A percentile compares a stretch with the other conserved stretches of the same genome.
Conservation (phyloP, 2,888 invertebrate genomes). For the Thelaira solivaga region DNA sequence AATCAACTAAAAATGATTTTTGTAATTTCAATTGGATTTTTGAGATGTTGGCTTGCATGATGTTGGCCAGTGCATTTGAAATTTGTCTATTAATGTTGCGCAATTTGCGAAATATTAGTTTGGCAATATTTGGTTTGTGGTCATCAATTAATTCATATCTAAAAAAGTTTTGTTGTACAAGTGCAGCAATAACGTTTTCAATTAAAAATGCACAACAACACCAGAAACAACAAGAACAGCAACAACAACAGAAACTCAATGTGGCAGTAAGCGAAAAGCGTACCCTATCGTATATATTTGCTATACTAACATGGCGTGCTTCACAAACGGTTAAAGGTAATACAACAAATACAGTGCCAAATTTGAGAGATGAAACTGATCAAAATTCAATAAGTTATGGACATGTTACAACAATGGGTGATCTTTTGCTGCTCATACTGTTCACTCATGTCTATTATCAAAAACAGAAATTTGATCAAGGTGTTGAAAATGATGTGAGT, state of each 20-base stretch:
- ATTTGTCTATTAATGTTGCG: constrained; percentile 29
- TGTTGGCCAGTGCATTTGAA: constrained; percentile 46
- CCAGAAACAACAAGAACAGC: no score
- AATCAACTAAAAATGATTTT: constrained; percentile 5
- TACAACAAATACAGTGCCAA: background rate
- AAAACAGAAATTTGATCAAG: constrained; percentile 8
- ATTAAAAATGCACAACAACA: constrained; percentile 9
- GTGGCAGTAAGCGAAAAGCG: constrained; percentile 17
- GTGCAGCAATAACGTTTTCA: background rate
- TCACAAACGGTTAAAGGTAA: constrained; percentile 10
- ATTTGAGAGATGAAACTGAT: constrained; percentile 5
- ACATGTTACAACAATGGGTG: constrained; percentile 37
- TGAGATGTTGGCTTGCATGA: constrained; percentile 49
- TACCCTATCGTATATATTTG: constrained; percentile 43
- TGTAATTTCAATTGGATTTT: constrained; percentile 39
- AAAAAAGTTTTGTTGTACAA: constrained; percentile 4
- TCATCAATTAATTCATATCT: constrained; percentile 1
- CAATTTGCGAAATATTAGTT: constrained; percentile 30
- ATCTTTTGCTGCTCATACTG: constrained; percentile 33
- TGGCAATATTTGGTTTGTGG: constrained; percentile 30
- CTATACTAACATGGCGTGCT: constrained; percentile 46
- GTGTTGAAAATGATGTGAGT: background rate
- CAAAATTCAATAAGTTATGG: constrained; percentile 25
- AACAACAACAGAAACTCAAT: constrained; percentile 18
- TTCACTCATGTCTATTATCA: constrained; percentile 53